Percentiles rank a stretch among this genome's conserved stretches.
These are phyloP conservation scores for Hemibagrus wyckioides DNA, from an alignment of 2,113 vertebrate genomes.

Conservation along the genomic window DNA sequence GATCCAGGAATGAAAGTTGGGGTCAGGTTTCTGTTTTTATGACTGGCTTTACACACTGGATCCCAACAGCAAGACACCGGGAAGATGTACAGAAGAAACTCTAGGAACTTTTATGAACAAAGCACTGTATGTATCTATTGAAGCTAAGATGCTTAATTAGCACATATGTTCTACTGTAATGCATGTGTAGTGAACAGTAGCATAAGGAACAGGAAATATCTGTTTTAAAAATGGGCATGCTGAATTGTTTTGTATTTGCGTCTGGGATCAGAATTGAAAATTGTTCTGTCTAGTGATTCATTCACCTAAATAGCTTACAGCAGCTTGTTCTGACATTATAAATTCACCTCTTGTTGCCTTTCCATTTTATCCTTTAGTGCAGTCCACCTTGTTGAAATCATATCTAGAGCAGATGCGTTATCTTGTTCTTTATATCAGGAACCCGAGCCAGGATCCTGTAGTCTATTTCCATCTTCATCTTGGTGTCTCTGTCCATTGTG, in stretches of 20 bases:
- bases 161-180: background rate
- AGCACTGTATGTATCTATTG: background rate
- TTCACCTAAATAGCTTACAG: background rate
- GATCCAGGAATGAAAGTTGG: conserved; percentile 65
- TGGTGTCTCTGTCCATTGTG: background rate
- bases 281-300: background rate
- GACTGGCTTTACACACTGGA: conserved; percentile 39
- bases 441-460: background rate
- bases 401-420: background rate
- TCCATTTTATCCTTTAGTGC: background rate
- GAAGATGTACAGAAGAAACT: background rate
- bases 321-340: background rate
- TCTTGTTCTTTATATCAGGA: background rate
- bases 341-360: background rate
- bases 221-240: background rate
- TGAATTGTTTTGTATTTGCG: background rate
- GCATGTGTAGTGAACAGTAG: background rate
- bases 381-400: background rate
- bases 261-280: background rate
- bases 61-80: conserved; percentile 36
- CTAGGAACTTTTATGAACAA: background rate
- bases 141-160: background rate
- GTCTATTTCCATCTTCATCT: background rate
- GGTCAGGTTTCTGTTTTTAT: conserved; percentile 55
- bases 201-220: background rate